Evolutionary conservation across 2,797 vertebrate species (phyloP).

Genomic region (Huso huso): DNA sequence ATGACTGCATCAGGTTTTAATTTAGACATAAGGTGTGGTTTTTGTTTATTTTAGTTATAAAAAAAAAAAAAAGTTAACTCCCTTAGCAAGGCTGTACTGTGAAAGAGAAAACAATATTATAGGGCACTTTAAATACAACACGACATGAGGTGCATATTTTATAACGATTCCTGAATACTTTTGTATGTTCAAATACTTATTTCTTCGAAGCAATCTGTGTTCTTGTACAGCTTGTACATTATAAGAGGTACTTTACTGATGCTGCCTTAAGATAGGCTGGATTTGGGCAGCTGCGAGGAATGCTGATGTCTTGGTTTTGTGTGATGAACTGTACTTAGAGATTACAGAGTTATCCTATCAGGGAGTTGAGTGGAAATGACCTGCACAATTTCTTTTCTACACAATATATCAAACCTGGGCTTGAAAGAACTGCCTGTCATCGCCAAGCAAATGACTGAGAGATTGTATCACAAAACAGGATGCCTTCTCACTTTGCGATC

Average conservation of each 20-base stretch:
- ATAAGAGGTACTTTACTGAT: slow-evolving; percentile 35
- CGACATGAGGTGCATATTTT: slow-evolving; percentile 35
- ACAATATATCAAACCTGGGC: neutral
- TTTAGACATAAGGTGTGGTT: slow-evolving; percentile 24
- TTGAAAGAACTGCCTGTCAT: neutral
- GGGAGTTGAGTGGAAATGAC: slow-evolving; percentile 10
- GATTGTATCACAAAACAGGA: slow-evolving; percentile 4
- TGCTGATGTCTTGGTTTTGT: slow-evolving; percentile 18
- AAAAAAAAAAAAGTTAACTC: slow-evolving; percentile 18
- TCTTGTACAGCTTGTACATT: slow-evolving; percentile 37
- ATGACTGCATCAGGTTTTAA: slow-evolving; percentile 7
- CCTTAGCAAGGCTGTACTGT: slow-evolving; percentile 24
- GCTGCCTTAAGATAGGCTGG: slow-evolving; percentile 47
- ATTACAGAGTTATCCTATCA: slow-evolving; percentile 12
- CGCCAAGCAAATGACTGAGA: neutral
- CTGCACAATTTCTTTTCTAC: slow-evolving; percentile 1
- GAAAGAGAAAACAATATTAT: slow-evolving; percentile 14
- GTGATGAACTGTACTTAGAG: slow-evolving; percentile 18
- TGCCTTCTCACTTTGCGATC: neutral
- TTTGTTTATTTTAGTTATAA: slow-evolving; percentile 20
- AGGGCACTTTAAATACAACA: slow-evolving; percentile 24
- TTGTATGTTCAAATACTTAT: slow-evolving; percentile 27
- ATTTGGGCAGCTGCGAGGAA: slow-evolving; percentile 21
- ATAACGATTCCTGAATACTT: slow-evolving; percentile 32
- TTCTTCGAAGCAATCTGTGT: slow-evolving; percentile 24